phyloP scores from a whole-genome alignment of 2,113 vertebrate genomes.

The Bubo blakistoni region DNA sequence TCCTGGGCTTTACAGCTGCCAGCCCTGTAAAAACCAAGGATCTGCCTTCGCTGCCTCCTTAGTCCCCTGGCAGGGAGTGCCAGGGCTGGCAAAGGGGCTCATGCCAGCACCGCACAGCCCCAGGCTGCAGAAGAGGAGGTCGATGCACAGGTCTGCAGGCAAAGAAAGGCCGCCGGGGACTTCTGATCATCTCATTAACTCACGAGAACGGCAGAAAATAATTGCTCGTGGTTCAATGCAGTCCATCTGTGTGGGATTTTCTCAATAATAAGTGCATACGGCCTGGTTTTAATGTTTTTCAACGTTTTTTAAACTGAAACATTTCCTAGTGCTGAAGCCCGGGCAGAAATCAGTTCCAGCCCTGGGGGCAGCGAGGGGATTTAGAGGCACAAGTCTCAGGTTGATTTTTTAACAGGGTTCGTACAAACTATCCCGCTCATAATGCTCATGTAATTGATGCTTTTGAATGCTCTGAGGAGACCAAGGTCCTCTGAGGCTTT shows the following conservation, averaged over 20 bases:
- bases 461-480: constrained; percentile 34
- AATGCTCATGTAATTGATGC: constrained; percentile 48
- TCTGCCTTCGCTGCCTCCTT: not conserved
- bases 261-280: constrained; percentile 55
- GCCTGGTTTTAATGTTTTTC: constrained; percentile 63
- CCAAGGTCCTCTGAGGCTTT: constrained; percentile 29
- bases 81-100: not conserved
- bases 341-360: constrained; percentile 63
- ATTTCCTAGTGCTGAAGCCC: constrained; percentile 15
- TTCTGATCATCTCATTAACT: constrained; percentile 63
- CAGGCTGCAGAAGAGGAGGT: not conserved
- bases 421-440: constrained; percentile 36
- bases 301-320: constrained; percentile 49
- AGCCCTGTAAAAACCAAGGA: not conserved
- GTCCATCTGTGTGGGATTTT: constrained; percentile 69
- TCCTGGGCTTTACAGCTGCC: not conserved
- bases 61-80: not conserved
- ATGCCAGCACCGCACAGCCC: not conserved
- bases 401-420: constrained; percentile 55
- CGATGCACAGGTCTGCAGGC: constrained; percentile 26
- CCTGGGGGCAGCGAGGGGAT: constrained; percentile 23
- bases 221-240: constrained; percentile 52
- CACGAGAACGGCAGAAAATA: constrained; percentile 42
- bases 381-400: constrained; percentile 45
- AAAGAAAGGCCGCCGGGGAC: not conserved